Evolutionary conservation across 2,113 vertebrate genomes (phyloP).

Genomic region (Catharus minimus): DNA sequence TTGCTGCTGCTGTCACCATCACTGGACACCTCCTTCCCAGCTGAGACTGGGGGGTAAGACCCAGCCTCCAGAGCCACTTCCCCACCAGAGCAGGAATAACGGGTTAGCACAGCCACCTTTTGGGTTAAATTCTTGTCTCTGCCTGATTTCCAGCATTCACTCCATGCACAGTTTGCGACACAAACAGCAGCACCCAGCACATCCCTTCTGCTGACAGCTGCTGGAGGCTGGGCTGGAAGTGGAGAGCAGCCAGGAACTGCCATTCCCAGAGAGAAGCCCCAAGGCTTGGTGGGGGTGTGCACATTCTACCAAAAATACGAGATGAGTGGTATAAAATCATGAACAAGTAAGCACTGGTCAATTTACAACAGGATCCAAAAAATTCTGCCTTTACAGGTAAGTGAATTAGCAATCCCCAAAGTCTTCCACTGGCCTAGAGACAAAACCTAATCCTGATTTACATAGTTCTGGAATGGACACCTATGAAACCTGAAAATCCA

Average conservation of each 20-base stretch:
- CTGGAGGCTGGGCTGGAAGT: not conserved
- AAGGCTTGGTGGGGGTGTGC: not conserved
- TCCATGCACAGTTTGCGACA: not conserved
- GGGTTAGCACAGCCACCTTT: not conserved
- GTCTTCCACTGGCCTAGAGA: not conserved
- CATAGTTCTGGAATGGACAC: not conserved
- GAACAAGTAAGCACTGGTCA: not conserved
- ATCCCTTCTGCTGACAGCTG: not conserved
- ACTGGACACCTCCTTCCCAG: not conserved
- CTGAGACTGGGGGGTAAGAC: not conserved
- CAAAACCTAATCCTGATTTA: not conserved
- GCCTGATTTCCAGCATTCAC: not conserved
- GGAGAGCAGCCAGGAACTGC: rapidly evolving
- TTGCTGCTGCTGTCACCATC: not conserved
- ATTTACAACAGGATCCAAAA: not conserved
- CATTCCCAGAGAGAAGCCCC: not conserved
- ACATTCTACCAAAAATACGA: not conserved
- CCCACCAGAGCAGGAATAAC: not conserved
- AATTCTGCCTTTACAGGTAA: not conserved
- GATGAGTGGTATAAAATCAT: not conserved
- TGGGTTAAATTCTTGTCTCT: not conserved
- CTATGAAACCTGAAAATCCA: not conserved
- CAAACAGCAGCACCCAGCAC: not conserved
- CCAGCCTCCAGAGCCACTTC: not conserved
- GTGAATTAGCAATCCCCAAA: not conserved